These are phyloP conservation scores for Papilio protenor DNA, from an alignment of 2,888 invertebrate genomes.

Conservation along the genomic window DNA sequence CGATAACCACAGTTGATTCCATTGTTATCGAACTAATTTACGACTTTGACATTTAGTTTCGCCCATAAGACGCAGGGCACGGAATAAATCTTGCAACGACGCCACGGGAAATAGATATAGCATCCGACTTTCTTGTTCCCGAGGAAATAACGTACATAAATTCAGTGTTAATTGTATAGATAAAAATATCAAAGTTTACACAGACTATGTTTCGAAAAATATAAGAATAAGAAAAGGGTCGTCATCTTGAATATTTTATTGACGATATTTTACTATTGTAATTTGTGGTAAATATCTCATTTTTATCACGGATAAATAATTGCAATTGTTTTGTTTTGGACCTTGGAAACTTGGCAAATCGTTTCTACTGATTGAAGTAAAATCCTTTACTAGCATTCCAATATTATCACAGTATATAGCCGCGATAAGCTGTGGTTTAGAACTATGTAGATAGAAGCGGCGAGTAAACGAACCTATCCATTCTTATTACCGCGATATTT, in stretches of 20 bases:
- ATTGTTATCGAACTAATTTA: conserved; percentile 8
- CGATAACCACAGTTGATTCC: conserved; percentile 6
- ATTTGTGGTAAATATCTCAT: too few species aligned
- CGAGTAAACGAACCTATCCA: conserved; percentile 1
- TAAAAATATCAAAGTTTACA: too few species aligned
- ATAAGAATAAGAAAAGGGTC: too few species aligned
- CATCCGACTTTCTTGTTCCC: background rate
- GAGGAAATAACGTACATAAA: background rate
- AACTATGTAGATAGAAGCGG: background rate
- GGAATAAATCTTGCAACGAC: conserved; percentile 5
- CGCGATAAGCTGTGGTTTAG: conserved; percentile 10
- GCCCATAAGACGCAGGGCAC: background rate
- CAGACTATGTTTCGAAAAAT: background rate
- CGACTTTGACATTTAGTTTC: background rate
- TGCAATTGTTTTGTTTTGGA: background rate
- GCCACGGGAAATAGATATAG: background rate
- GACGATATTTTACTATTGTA: too few species aligned
- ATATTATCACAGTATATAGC: background rate
- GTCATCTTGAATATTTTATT: too few species aligned
- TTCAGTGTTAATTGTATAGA: background rate
- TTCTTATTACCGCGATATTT: background rate
- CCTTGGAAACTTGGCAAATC: background rate
- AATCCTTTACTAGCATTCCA: background rate
- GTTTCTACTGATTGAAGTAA: background rate
- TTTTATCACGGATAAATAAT: background rate